Conservation (phyloP, 2,113 vertebrate genomes). For the Platycercus adscitus region DNA sequence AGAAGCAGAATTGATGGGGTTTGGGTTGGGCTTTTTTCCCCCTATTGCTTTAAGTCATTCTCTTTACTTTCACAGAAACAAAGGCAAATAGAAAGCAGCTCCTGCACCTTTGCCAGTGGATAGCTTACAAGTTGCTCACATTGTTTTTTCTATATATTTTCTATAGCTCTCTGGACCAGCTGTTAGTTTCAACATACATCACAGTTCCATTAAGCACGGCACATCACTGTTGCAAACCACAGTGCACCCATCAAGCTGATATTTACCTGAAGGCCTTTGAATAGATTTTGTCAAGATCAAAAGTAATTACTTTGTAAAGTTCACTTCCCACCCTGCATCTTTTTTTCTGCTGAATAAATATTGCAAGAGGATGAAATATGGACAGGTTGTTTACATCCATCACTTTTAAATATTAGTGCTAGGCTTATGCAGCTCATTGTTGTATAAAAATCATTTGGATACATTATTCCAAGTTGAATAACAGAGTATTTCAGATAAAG, state of each 20-base stretch:
- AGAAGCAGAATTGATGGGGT: background rate
- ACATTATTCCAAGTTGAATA: slow-evolving; percentile 49
- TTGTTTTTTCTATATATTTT: background rate
- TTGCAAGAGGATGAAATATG: slow-evolving; percentile 65
- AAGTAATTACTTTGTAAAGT: slow-evolving; percentile 79
- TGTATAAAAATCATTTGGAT: slow-evolving; percentile 42
- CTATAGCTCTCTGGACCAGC: background rate
- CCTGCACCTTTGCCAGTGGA: slow-evolving; percentile 7
- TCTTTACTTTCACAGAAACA: background rate
- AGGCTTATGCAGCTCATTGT: slow-evolving; percentile 28
- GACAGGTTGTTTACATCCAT: slow-evolving; percentile 62
- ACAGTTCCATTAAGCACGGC: slow-evolving; percentile 14
- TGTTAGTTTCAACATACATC: background rate
- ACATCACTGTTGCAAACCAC: background rate
- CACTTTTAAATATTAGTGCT: slow-evolving; percentile 66
- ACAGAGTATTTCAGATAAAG: slow-evolving; percentile 47
- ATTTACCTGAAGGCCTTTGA: slow-evolving; percentile 71
- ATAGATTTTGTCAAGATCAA: slow-evolving; percentile 66
- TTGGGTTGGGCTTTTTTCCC: background rate
- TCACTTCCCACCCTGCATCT: slow-evolving; percentile 60
- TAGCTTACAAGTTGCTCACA: background rate
- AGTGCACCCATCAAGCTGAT: background rate
- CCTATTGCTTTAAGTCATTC: background rate
- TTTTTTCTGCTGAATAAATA: slow-evolving; percentile 73
- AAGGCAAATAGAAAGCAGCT: background rate